Percentiles rank a stretch among this genome's conserved stretches.
These are phyloP conservation scores for Drosophila arizonae DNA, from an alignment of 1,140 invertebrate genomes.

Conservation along the genomic window DNA sequence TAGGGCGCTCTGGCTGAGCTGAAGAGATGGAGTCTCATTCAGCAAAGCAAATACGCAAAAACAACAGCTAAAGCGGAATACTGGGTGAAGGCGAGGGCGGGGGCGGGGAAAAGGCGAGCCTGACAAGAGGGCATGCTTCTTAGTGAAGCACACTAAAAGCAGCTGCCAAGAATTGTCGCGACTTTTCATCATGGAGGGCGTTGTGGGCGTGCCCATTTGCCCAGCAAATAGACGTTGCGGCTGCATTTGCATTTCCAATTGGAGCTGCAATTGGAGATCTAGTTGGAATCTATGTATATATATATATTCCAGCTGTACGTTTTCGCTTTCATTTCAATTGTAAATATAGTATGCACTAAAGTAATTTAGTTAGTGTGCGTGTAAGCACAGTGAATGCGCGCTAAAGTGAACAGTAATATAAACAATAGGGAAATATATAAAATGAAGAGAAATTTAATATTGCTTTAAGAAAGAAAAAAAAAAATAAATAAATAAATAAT, in stretches of 20 bases:
- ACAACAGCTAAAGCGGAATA: conserved; percentile 34
- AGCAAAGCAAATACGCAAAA: conserved; percentile 32
- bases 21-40: conserved; percentile 10
- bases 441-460: no score
- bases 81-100: conserved; percentile 1
- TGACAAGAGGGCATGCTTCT: not conserved
- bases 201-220: conserved; percentile 37
- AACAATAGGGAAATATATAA: no score
- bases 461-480: no score
- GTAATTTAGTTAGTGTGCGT: not conserved
- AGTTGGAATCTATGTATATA: not conserved
- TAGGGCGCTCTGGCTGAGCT: not conserved
- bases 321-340: conserved; percentile 6
- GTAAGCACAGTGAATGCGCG: not conserved
- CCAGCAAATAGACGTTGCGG: conserved; percentile 76
- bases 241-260: conserved; percentile 57
- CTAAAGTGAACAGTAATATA: not conserved
- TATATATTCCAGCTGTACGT: not conserved
- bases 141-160: conserved; percentile 61
- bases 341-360: not conserved
- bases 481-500: no score
- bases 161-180: conserved; percentile 77
- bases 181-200: conserved; percentile 53
- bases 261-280: conserved; percentile 4
- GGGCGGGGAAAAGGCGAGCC: not conserved